Evolutionary conservation across 2,888 invertebrate species (phyloP), one percentile per base, ranked within the genome.

Genomic region (Augiades crinisus): DNA sequence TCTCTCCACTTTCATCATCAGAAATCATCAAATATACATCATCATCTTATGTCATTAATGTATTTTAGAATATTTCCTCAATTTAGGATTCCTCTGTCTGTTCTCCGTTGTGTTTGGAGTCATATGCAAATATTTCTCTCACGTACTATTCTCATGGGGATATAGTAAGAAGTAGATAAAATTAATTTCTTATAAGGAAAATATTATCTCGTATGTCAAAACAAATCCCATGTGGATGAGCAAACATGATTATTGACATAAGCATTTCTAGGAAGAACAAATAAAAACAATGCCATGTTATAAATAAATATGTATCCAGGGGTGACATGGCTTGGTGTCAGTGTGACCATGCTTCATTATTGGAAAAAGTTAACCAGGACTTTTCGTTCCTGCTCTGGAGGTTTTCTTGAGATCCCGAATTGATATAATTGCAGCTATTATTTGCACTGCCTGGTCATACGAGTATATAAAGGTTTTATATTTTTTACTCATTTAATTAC

Each of bases 221-320:
- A 27, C 27, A 27, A 10, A 41, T 43, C 16, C 41, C 22, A 49
- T 47, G 40, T 43, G 17, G 24, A 50, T 36, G 34, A 41, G 34
- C 49, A 36, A 50, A 43, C 13, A 36, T 41, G 34, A 41, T 49
- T 49, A 49, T 46, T 49, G 49, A 34, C 43, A 19, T 43, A 50
- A 34, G 33, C 34, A 13, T 50, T 33, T 6, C 40, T 36, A 36
- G 31, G 49, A 36, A 43, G 34, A 33, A 43, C 49, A 50, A 36
- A 50, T 50, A 43, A 36, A 36, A 41, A 50, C 41, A 50, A 43
- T 34, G 49, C 24, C 40, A 34, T 27, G 27, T 8, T 17, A 41
- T 13, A 21, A 19, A 41, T 34, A 33, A 31, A 47, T 38, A 24
- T 49, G 12, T 45, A 13, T 33, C 12, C 17, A n/a, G 24, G 40